phyloP scores from a whole-genome alignment of 2,797 vertebrate genomes.

The Xenentodon cancila region DNA sequence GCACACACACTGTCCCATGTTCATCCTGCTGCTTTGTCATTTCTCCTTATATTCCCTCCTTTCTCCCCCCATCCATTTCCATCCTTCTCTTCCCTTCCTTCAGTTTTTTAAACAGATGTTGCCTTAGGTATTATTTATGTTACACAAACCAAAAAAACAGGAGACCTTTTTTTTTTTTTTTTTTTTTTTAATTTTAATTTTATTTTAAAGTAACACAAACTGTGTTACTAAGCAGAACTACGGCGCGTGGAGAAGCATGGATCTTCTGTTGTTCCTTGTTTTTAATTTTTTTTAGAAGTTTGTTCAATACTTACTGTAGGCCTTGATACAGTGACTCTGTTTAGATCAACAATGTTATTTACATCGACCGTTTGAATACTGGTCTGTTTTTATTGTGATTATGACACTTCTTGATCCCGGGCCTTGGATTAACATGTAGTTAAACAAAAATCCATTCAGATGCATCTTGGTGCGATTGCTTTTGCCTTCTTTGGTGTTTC shows the following conservation, averaged over 20 bases:
- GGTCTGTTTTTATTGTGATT: slow-evolving; percentile 74
- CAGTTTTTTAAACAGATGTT: slow-evolving; percentile 75
- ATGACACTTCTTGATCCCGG: slow-evolving; percentile 64
- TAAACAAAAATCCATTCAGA: slow-evolving; percentile 67
- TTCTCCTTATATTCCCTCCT: slow-evolving; percentile 26
- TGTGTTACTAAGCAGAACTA: slow-evolving; percentile 58
- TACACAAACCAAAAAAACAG: slow-evolving; percentile 84
- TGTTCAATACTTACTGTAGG: slow-evolving; percentile 73
- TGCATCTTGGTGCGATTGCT: slow-evolving; percentile 60
- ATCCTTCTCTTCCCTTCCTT: slow-evolving; percentile 13
- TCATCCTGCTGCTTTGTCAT: slow-evolving; percentile 48
- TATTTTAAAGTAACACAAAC: neutral
- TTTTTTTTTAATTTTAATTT: slow-evolving; percentile 9
- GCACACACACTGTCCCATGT: slow-evolving; percentile 23
- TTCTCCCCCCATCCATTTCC: slow-evolving; percentile 20
- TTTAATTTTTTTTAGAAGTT: slow-evolving; percentile 65
- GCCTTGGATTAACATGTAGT: slow-evolving; percentile 61
- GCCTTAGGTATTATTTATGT: slow-evolving; percentile 86
- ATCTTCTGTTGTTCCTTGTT: slow-evolving; percentile 49
- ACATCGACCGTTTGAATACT: slow-evolving; percentile 71
- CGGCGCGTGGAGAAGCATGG: slow-evolving; percentile 34
- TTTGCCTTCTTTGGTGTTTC: slow-evolving; percentile 51
- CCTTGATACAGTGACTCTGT: slow-evolving; percentile 73
- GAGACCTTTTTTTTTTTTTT: slow-evolving; percentile 67
- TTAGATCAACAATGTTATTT: slow-evolving; percentile 71